A percentile compares a stretch with the other conserved stretches of the same genome.
These are phyloP conservation scores for Fulmarus glacialis DNA, from an alignment of 2,113 vertebrate species.

Conservation along the genomic window DNA sequence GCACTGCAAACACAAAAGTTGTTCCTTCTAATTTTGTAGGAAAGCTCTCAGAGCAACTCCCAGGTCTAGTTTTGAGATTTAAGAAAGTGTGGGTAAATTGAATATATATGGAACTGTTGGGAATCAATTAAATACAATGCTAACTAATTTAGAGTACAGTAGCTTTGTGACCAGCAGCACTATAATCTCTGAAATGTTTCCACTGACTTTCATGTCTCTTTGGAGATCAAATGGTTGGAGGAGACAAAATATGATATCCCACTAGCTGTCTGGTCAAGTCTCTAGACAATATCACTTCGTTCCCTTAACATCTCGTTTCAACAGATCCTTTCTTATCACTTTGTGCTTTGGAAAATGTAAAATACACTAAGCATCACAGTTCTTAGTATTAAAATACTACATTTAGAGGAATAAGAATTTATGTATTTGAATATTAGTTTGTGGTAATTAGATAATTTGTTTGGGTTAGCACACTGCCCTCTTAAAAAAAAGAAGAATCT, in stretches of 20 bases:
- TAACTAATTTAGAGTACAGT: not conserved
- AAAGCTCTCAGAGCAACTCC: not conserved
- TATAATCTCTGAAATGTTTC: not conserved
- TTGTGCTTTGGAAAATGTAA: not conserved
- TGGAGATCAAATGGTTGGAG: not conserved
- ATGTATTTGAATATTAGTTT: not conserved
- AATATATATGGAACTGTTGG: not conserved
- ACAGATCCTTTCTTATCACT: not conserved
- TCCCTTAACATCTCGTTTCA: not conserved
- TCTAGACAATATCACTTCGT: not conserved
- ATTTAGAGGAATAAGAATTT: not conserved
- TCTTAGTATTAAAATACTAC: not conserved
- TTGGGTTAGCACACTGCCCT: not conserved
- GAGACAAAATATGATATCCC: not conserved
- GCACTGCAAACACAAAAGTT: not conserved
- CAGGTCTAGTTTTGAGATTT: not conserved
- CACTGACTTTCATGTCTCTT: not conserved
- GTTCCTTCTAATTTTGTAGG: not conserved
- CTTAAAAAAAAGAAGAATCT: not conserved
- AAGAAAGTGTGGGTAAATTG: not conserved
- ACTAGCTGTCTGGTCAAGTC: not conserved
- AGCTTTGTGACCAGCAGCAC: not conserved
- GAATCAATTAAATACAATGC: not conserved
- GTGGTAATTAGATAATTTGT: not conserved
- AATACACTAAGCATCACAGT: not conserved